A percentile compares a stretch with the other conserved stretches of the same genome.
These are phyloP conservation scores for Zygothrica quintamaculata DNA, from an alignment of 2,888 invertebrate genomes.

Conservation along the genomic window DNA sequence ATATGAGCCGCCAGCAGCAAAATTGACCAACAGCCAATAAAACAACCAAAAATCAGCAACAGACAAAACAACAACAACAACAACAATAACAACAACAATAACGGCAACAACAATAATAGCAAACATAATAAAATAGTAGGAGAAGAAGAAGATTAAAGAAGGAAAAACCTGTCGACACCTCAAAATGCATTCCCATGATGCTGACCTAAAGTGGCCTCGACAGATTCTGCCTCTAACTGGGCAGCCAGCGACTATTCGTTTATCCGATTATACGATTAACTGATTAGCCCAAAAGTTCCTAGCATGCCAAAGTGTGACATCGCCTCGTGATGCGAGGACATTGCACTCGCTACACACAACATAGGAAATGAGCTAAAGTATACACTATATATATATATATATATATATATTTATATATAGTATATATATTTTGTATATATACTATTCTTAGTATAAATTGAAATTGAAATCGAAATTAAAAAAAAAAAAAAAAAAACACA, in stretches of 20 bases:
- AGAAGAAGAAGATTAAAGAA: conserved; percentile 28
- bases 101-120: not conserved
- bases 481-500: no score
- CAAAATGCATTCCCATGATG: conserved; percentile 64
- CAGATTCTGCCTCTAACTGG: conserved; percentile 19
- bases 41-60: conserved; percentile 40
- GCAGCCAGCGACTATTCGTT: conserved; percentile 22
- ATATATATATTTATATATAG: no score
- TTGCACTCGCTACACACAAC: conserved; percentile 56
- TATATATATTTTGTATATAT: conserved; percentile 6
- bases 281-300: conserved; percentile 53
- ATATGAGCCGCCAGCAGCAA: conserved; percentile 63
- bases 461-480: conserved; percentile 70
- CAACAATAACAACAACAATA: not conserved
- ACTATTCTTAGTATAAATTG: conserved; percentile 39
- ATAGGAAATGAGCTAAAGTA: conserved; percentile 32
- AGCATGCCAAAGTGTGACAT: conserved; percentile 73
- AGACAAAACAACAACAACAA: not conserved
- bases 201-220: conserved; percentile 24
- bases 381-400: not conserved
- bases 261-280: conserved; percentile 29
- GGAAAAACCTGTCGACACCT: conserved; percentile 66
- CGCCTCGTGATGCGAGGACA: conserved; percentile 71
- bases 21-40: conserved; percentile 70
- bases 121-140: conserved; percentile 2